These are phyloP conservation scores for Rachycentron canadum DNA, from an alignment of 2,797 vertebrate genomes.

Conservation along the genomic window DNA sequence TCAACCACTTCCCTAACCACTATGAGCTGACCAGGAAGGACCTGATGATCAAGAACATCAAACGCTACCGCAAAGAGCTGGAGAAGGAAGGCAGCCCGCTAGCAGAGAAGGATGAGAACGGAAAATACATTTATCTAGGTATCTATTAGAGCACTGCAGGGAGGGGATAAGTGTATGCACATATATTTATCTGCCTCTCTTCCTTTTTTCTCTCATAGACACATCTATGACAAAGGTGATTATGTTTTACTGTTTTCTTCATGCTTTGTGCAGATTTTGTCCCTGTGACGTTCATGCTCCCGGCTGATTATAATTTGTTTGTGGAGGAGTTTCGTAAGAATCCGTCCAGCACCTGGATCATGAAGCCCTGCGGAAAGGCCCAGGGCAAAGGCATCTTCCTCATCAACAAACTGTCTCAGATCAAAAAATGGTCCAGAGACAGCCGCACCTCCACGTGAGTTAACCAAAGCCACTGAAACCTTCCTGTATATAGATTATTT, in stretches of 20 bases:
- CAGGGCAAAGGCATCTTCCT: slow-evolving; percentile 99
- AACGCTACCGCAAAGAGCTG: slow-evolving; percentile 95
- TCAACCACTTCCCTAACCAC: slow-evolving; percentile 99
- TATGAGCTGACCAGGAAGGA: slow-evolving; percentile 98
- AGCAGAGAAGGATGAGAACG: slow-evolving; percentile 97
- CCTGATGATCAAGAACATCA: slow-evolving; percentile 99
- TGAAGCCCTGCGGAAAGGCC: slow-evolving; percentile 99
- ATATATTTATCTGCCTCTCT: neutral
- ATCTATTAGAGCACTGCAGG: neutral
- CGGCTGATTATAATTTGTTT: slow-evolving; percentile 97
- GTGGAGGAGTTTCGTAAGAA: slow-evolving; percentile 99
- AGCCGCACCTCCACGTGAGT: slow-evolving; percentile 97
- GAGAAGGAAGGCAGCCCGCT: slow-evolving; percentile 95
- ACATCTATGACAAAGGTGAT: neutral
- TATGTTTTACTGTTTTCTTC: neutral
- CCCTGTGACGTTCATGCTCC: slow-evolving; percentile 98
- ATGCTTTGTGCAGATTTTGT: slow-evolving; percentile 91
- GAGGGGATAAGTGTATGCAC: neutral
- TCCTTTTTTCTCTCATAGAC: neutral
- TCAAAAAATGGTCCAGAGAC: slow-evolving; percentile 99
- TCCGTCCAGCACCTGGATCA: slow-evolving; percentile 99
- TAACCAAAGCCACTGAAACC: too few species aligned
- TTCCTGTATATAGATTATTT: neutral
- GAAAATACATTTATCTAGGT: slow-evolving; percentile 97
- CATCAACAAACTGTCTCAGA: slow-evolving; percentile 99